These are phyloP conservation scores for Rhadinocentrus ornatus DNA, from an alignment of 2,797 vertebrate genomes.

Conservation along the genomic window DNA sequence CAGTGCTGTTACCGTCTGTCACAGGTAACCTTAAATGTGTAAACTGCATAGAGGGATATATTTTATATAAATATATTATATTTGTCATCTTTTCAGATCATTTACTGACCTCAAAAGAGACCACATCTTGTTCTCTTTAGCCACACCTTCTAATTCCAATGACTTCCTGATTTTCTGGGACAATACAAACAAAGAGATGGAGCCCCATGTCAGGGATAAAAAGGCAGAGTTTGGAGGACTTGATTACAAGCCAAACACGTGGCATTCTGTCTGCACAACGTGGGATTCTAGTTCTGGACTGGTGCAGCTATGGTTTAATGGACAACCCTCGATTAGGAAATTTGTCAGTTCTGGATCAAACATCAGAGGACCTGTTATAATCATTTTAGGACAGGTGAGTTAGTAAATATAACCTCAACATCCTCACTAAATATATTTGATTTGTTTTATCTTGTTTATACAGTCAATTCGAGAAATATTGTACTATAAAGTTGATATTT, in stretches of 20 bases:
- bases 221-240: accelerated
- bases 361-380: constrained; percentile 17
- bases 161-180: constrained; percentile 65
- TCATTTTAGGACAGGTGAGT: constrained; percentile 67
- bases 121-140: constrained; percentile 75
- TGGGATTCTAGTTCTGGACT: constrained; percentile 71
- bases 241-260: constrained; percentile 36
- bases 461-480: background rate
- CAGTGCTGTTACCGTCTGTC: constrained; percentile 69
- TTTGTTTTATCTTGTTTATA: background rate
- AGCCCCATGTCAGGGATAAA: constrained; percentile 14
- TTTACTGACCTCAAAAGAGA: constrained; percentile 69
- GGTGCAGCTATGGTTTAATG: constrained; percentile 70
- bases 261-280: constrained; percentile 76
- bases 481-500: background rate
- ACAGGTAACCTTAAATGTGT: constrained; percentile 50
- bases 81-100: constrained; percentile 46
- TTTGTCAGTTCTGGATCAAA: constrained; percentile 18
- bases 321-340: constrained; percentile 62
- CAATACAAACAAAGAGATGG: constrained; percentile 5
- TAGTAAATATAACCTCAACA: background rate
- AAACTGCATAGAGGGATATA: background rate
- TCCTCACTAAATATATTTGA: too few relatives aligned
- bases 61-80: background rate
- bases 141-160: constrained; percentile 27